Conservation (phyloP, 2,113 vertebrate genomes). For the Lota lota region DNA sequence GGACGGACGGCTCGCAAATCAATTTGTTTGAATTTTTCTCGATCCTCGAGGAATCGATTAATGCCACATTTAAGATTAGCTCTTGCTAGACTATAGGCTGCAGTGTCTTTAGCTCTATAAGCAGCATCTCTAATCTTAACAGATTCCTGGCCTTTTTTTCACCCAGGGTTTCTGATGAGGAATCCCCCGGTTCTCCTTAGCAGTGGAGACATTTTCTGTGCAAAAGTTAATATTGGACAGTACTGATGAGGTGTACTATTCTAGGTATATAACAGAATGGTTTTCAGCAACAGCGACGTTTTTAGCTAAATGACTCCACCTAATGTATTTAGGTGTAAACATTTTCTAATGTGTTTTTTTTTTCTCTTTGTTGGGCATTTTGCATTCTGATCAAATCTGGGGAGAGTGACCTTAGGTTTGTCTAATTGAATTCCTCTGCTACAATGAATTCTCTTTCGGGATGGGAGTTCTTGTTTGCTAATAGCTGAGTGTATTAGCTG, state of each 20-base stretch:
- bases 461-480: neutral
- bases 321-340: too few species aligned
- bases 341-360: too few species aligned
- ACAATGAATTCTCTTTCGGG: neutral
- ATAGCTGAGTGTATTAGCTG: neutral
- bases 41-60: too few species aligned
- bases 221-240: slow-evolving; percentile 1
- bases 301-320: neutral
- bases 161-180: neutral
- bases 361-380: too few species aligned
- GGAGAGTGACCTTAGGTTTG: too few species aligned
- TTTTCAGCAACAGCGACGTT: too few species aligned
- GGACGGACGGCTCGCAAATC: neutral
- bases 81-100: slow-evolving; percentile 3
- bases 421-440: neutral
- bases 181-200: neutral
- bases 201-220: neutral
- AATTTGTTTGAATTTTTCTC: too few species aligned
- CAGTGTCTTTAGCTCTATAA: neutral
- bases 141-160: slow-evolving; percentile 3
- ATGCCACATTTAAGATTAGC: slow-evolving; percentile 5
- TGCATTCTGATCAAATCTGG: too few species aligned
- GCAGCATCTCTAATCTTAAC: neutral
- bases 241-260: neutral
- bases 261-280: too few species aligned